Percentiles rank a stretch among this genome's conserved stretches.
These are phyloP conservation scores for Actias luna DNA, from an alignment of 2,888 invertebrate species.

Conservation along the genomic window DNA sequence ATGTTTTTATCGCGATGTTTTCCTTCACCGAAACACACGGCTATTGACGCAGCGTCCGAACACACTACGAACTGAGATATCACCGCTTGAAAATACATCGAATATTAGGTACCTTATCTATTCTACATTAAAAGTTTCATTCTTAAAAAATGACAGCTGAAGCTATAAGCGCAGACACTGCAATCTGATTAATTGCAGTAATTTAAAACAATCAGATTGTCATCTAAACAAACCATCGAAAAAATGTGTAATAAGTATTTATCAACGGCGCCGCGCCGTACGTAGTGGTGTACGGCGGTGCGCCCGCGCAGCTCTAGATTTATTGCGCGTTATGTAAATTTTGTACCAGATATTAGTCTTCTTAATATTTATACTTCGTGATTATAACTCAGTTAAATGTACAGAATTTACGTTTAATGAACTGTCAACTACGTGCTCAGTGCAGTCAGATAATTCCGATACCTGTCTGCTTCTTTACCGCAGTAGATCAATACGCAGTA, in stretches of 20 bases:
- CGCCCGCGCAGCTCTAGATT: conserved; percentile 50
- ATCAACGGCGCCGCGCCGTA: conserved; percentile 62
- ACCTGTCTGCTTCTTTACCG: background rate
- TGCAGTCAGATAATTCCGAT: conserved; percentile 52
- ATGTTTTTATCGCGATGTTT: too few species aligned
- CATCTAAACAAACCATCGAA: conserved; percentile 58
- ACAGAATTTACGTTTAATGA: conserved; percentile 60
- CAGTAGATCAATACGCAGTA: conserved; percentile 34
- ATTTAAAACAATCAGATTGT: conserved; percentile 33
- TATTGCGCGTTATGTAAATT: conserved; percentile 79
- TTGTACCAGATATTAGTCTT: conserved; percentile 77
- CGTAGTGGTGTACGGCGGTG: conserved; percentile 31
- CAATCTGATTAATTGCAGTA: conserved; percentile 23
- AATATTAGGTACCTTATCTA: conserved; percentile 24
- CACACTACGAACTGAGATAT: too few species aligned
- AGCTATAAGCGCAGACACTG: conserved; percentile 17
- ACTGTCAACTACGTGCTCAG: conserved; percentile 50
- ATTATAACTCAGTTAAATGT: conserved; percentile 64
- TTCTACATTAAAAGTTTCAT: conserved; percentile 22
- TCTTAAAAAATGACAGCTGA: conserved; percentile 20
- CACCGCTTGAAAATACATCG: too few species aligned
- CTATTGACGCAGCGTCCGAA: too few species aligned
- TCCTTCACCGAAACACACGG: too few species aligned
- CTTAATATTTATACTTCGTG: conserved; percentile 77
- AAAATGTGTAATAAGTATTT: conserved; percentile 67